Evolutionary conservation across 2,888 invertebrate genomes (phyloP), one percentile per base, ranked within the genome.

Genomic region (Encarsia formosa): DNA sequence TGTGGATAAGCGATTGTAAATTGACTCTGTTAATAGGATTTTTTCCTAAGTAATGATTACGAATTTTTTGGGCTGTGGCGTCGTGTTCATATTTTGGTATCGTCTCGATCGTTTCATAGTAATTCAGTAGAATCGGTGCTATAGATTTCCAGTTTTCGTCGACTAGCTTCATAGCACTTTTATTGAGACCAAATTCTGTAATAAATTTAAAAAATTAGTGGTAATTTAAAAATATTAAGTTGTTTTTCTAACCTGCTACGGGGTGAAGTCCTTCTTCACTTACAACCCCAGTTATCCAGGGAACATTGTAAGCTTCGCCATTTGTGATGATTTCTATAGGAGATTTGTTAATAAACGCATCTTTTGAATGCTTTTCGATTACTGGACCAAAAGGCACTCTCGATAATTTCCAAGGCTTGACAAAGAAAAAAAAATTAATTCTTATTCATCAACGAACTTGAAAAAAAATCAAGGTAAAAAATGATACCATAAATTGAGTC

Each of bases 251-350:
- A 85, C 86, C 80, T 65, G 82, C 81, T 31, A 81, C 85, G 22
- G 87, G 87, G 62, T 85, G 87, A 16, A 87, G 75, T 51, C 88
- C 89, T 70, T 90, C 89, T 41, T 86, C 81, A 16, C 81, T 79
- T 9, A 40, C 41, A 0, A 84, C 82, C 2, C 84, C 82, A 2
- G 82, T 77, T 44, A 89, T 78, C 78, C 87, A 84, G 0, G 90
- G 90, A 4, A 85, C 62, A 54, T 84, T 79, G 13, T 80, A 76
- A 62, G 83, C 81, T 29, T 78, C 74, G 0, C 84, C 84, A 5
- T 78, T 75, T 51, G 70, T 77, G 1, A 88, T 77, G 1, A 85
- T 77, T 23, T 78, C 76, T 60, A 78, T 79, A 0, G 91, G 90
- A 52, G 83, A 78, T 52, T 84, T 79, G 1, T 79, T 78, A 4